Conservation (phyloP, 2,888 invertebrate genomes). For the Trachelus tabidus region DNA sequence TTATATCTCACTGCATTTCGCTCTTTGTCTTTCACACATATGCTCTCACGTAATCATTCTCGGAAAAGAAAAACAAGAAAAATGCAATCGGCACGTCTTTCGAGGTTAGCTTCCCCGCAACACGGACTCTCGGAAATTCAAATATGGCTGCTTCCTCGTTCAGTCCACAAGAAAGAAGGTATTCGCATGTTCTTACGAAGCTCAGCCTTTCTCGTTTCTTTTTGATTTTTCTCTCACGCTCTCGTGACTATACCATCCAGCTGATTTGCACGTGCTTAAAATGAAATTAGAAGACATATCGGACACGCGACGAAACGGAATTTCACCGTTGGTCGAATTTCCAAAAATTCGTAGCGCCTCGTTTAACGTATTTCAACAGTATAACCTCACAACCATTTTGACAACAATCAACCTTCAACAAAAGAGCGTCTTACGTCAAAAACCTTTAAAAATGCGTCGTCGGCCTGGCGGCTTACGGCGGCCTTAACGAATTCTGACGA, state of each 20-base stretch:
- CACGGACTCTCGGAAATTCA: not conserved
- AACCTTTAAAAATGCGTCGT: conserved; percentile 54
- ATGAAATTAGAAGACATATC: not conserved
- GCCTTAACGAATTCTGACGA: conserved; percentile 10
- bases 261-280: not conserved
- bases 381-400: conserved; percentile 64
- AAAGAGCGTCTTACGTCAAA: conserved; percentile 54
- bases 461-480: conserved; percentile 36
- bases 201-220: not conserved
- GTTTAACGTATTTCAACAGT: conserved; percentile 55
- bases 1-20: not conserved
- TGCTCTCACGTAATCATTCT: not conserved
- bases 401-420: conserved; percentile 63
- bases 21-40: not conserved
- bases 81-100: not conserved
- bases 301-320: not conserved
- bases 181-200: not conserved
- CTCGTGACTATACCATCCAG: not conserved
- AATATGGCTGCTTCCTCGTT: not conserved
- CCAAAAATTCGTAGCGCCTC: conserved; percentile 12
- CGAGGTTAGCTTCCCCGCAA: not conserved
- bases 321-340: conserved; percentile 2
- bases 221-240: conserved; percentile 11
- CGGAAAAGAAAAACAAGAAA: not conserved
- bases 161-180: not conserved